Base-by-base conservation (phyloP, 1,140 invertebrate species). In the Solen grandis region DNA sequence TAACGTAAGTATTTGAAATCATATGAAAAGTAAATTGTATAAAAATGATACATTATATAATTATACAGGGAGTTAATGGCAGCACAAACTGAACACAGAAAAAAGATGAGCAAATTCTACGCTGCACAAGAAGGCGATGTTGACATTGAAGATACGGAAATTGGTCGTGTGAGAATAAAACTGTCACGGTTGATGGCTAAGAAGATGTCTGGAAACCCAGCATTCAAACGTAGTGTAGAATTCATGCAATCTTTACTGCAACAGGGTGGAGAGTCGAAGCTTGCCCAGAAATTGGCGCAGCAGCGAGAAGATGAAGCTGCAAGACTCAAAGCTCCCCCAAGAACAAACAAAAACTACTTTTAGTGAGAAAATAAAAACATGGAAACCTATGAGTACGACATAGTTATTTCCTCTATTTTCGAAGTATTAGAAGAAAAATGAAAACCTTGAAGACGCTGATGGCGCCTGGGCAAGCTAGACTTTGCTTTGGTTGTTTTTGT, bases 51-150 rank as follows among this genome's bases (percentile, higher is more conserved):
- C n/a, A n/a, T n/a, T n/a, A n/a, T n/a, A n/a, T n/a, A n/a, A n/a
- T n/a, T n/a, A n/a, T n/a, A 38, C 59, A 80, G 77, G 13, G 77
- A 80, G 57, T 31, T 80, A 25, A 80, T 80, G 69, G 77, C 77
- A 16, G 77, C 77, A 13, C 77, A 80, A 41, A 80, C 69, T 1
- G 77, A 80, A 41, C 77, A 80, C 35, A 19, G 77, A 35, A 80
- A 73, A 52, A 80, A 80, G 36, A 80, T 80, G 77, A 80, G 77
- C 33, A 72, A 72, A 22, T 80, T 80, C 52, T 80, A 80, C 36
- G 77, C 77, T 3, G 77, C 77, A 0, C 68, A 66, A 38, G 68
- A 80, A 41, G 68, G 69, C 10, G 77, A 80, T 25, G 46, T 72
- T 16, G 66, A 72, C 68, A 72, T 80, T 19, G 77, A 63, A 35